Conservation (phyloP, 2,113 vertebrate species). For the Perca schrenkii region DNA sequence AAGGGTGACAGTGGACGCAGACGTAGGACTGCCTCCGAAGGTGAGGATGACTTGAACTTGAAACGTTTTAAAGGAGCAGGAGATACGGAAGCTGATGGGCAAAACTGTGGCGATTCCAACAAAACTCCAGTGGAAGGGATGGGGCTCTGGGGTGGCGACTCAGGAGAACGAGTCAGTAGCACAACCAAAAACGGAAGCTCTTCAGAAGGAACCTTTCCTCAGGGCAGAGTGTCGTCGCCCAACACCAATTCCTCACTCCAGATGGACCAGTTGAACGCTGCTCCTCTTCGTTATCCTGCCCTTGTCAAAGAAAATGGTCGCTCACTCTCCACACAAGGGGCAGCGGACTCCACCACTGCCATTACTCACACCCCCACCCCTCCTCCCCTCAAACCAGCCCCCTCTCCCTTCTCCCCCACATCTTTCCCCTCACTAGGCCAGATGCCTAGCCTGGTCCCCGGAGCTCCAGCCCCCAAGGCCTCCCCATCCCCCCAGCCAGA, state of each 20-base stretch:
- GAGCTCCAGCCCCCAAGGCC: slow-evolving; percentile 83
- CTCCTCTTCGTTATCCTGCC: slow-evolving; percentile 85
- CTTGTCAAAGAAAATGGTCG: slow-evolving; percentile 97
- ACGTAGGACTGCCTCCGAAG: slow-evolving; percentile 91
- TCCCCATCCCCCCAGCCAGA: slow-evolving; percentile 86
- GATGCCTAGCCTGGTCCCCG: slow-evolving; percentile 84
- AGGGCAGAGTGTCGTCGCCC: slow-evolving; percentile 66
- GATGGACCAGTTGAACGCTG: slow-evolving; percentile 89
- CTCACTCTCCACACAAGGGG: slow-evolving; percentile 88
- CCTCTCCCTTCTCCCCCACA: slow-evolving; percentile 84
- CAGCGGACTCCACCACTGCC: slow-evolving; percentile 80
- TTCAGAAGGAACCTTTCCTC: slow-evolving; percentile 63
- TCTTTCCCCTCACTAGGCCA: slow-evolving; percentile 91
- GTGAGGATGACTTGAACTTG: slow-evolving; percentile 91
- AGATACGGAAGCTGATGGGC: slow-evolving; percentile 84
- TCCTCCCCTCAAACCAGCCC: slow-evolving; percentile 87
- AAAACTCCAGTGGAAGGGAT: slow-evolving; percentile 86
- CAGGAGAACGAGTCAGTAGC: slow-evolving; percentile 75
- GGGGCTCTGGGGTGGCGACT: slow-evolving; percentile 87
- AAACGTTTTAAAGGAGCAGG: slow-evolving; percentile 92
- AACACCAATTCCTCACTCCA: slow-evolving; percentile 81
- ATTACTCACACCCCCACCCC: slow-evolving; percentile 79
- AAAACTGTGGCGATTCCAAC: slow-evolving; percentile 85
- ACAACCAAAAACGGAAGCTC: slow-evolving; percentile 80
- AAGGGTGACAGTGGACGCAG: slow-evolving; percentile 91